Evolutionary conservation across 53 echinoderm and acorn worm genomes (phyloP).

Genomic region (Apostichopus leukothele): DNA sequence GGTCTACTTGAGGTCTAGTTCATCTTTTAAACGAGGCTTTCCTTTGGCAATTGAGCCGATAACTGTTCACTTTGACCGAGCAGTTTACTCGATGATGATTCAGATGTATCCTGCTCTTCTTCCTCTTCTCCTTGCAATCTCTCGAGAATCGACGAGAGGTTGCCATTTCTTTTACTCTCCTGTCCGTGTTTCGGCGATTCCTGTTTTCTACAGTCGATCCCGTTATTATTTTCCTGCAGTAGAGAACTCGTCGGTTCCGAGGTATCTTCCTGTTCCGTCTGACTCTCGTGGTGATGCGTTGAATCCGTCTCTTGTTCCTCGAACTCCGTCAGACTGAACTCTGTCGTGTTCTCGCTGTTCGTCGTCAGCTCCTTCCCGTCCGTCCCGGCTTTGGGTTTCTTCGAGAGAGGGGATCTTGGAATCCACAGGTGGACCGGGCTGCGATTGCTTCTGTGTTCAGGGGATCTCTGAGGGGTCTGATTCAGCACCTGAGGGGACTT

Average conservation of each 20-base stretch:
- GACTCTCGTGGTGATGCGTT: neutral
- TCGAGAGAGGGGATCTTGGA: constrained; percentile 44
- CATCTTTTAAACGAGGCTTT: constrained; percentile 6
- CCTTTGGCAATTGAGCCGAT: neutral
- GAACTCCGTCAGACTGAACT: constrained; percentile 44
- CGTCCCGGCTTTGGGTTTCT: constrained; percentile 23
- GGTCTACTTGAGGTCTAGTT: too few relatives aligned
- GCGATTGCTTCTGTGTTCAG: constrained; percentile 43
- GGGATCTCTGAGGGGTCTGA: constrained; percentile 17
- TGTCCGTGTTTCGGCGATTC: neutral
- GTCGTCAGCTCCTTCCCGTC: neutral
- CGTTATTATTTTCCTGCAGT: constrained; percentile 33
- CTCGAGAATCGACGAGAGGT: constrained; percentile 12
- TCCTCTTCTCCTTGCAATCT: neutral
- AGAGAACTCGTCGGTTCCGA: constrained; percentile 24
- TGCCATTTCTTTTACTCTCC: neutral
- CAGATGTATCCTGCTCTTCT: neutral
- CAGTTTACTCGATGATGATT: constrained; percentile 28
- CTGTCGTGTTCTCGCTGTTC: constrained; percentile 50
- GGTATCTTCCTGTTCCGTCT: neutral
- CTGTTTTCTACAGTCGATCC: neutral
- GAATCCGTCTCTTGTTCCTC: constrained; percentile 18
- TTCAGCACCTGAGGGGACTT: neutral
- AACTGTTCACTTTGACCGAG: constrained; percentile 3
- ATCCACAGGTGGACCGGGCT: constrained; percentile 48